Conservation (phyloP, 92 coral and sea anemone species). For the Epizoanthus rinbou region DNA sequence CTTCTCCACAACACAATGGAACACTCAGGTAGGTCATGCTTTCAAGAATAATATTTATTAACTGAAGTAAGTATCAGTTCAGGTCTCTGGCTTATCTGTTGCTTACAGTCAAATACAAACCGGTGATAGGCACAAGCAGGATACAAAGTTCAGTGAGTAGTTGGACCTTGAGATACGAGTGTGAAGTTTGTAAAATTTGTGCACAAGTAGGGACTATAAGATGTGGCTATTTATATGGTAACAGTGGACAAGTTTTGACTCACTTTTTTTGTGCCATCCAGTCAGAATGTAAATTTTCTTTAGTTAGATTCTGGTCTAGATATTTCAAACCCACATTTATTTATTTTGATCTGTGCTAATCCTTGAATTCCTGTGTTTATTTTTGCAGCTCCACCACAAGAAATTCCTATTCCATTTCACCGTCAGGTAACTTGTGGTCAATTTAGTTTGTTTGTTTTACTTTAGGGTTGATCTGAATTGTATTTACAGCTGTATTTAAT, state of each 20-base stretch:
- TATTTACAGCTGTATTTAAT: too few relatives aligned
- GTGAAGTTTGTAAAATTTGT: too few relatives aligned
- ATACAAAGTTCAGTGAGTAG: too few relatives aligned
- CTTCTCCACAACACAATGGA: constrained; percentile 88
- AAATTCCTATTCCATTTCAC: constrained; percentile 9
- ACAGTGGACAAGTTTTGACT: too few relatives aligned
- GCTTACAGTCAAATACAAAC: not conserved
- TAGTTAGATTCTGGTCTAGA: too few relatives aligned
- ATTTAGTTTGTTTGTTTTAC: not conserved
- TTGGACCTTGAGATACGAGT: too few relatives aligned
- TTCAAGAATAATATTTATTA: not conserved
- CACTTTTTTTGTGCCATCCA: too few relatives aligned
- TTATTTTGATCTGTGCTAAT: not conserved
- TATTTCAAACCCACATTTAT: not conserved
- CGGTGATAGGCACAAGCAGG: too few relatives aligned
- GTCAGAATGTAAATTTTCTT: too few relatives aligned
- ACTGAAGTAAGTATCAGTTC: not conserved
- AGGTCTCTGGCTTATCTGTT: not conserved
- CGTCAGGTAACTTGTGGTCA: constrained; percentile 13
- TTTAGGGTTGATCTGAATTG: too few relatives aligned
- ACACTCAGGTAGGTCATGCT: constrained; percentile 40
- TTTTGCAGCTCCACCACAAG: constrained; percentile 32
- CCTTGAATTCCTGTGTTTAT: not conserved
- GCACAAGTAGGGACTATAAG: too few relatives aligned
- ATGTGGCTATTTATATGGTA: too few relatives aligned